phyloP scores from a whole-genome alignment of 2,888 invertebrate genomes.

The Synanthedon myopaeformis region DNA sequence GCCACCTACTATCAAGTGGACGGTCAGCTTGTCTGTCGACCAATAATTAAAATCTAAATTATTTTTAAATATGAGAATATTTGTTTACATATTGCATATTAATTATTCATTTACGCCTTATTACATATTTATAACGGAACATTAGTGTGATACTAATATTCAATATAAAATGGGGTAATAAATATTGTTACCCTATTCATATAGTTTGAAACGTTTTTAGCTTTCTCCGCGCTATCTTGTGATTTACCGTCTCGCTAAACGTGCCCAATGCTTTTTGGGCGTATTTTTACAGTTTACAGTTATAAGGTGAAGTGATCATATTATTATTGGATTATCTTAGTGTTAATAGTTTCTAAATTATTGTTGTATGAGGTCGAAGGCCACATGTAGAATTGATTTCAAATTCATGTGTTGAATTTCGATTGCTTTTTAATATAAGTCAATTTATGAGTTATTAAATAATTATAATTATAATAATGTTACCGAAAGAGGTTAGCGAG shows the following conservation, averaged over 20 bases:
- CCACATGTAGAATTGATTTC: neutral
- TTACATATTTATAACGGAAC: too few species aligned
- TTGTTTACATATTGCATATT: too few species aligned
- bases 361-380: constrained; percentile 5
- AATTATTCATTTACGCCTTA: too few species aligned
- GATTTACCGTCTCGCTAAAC: constrained; percentile 49
- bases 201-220: constrained; percentile 7
- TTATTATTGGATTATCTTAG: neutral
- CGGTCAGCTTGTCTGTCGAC: too few species aligned
- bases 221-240: constrained; percentile 41
- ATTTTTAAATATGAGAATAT: too few species aligned
- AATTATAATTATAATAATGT: too few species aligned
- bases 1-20: too few species aligned
- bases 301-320: neutral
- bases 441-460: too few species aligned
- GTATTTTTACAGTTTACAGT: constrained; percentile 11
- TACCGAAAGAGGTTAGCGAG: too few species aligned
- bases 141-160: too few species aligned
- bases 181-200: neutral
- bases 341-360: constrained; percentile 4
- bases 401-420: neutral
- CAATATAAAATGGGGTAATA: neutral
- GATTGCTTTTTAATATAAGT: too few species aligned
- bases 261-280: constrained; percentile 21
- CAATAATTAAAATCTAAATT: too few species aligned